A percentile compares a stretch with the other conserved stretches of the same genome.
phyloP scores from a whole-genome alignment of 2,888 invertebrate genomes.

The Pachycephus smyrnensis region DNA sequence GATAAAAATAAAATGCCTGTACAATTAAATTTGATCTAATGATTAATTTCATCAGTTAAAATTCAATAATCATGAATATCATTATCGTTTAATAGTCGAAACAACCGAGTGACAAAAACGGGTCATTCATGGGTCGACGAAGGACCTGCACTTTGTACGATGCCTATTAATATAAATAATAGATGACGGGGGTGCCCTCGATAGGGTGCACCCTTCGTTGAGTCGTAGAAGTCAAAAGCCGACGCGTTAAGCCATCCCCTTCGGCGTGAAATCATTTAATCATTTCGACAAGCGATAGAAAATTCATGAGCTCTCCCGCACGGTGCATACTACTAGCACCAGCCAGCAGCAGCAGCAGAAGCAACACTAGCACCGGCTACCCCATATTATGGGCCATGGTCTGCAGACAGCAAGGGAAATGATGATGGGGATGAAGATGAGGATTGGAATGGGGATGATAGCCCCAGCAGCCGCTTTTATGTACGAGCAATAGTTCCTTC shows the following conservation, averaged over 20 bases:
- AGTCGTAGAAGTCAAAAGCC: conserved; percentile 49
- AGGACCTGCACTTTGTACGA: conserved; percentile 1
- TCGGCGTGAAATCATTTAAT: conserved; percentile 51
- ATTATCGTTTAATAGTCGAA: background rate
- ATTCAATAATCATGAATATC: background rate
- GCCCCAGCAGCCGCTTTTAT: conserved; percentile 27
- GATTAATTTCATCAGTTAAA: background rate
- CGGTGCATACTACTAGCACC: background rate
- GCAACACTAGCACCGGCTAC: conserved; percentile 17
- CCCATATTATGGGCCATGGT: conserved; percentile 26
- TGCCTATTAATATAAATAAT: conserved; percentile 60
- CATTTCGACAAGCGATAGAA: conserved; percentile 55
- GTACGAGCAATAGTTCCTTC: conserved; percentile 38
- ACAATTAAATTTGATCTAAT: background rate
- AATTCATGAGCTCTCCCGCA: conserved; percentile 53
- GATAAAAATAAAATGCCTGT: background rate
- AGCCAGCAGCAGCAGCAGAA: background rate
- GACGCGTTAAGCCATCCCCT: conserved; percentile 21
- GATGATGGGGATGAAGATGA: background rate
- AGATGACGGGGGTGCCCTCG: conserved; percentile 35
- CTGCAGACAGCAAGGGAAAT: background rate
- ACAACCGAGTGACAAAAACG: background rate
- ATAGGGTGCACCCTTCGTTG: conserved; percentile 26
- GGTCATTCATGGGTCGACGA: background rate
- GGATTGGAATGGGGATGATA: conserved; percentile 3